Conservation (phyloP, 2,888 invertebrate species). For the Agrenia bidenticulata region DNA sequence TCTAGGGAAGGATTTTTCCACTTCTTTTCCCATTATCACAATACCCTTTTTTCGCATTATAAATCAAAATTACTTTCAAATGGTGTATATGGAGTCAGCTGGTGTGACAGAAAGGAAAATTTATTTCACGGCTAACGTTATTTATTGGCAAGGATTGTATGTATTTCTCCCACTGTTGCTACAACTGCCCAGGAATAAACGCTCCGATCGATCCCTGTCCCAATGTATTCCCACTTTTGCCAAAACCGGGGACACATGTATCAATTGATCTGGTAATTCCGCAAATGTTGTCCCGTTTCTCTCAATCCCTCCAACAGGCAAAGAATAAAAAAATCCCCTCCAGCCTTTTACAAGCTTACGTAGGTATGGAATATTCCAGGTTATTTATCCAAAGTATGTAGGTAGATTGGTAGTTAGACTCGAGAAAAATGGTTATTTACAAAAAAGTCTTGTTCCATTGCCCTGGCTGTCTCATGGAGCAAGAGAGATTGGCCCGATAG, state of each 20-base stretch:
- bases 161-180: constrained; percentile 17
- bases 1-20: not conserved
- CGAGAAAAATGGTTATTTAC: constrained; percentile 7
- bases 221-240: constrained; percentile 11
- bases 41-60: constrained; percentile 26
- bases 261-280: constrained; percentile 8
- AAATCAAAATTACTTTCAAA: constrained; percentile 45
- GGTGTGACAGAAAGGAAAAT: constrained; percentile 44
- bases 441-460: constrained; percentile 15
- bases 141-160: constrained; percentile 42
- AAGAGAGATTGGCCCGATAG: not conserved
- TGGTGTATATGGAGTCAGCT: constrained; percentile 30
- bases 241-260: constrained; percentile 12
- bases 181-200: not conserved
- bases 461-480: not conserved
- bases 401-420: not conserved
- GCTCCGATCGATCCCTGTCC: not conserved
- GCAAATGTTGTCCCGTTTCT: not conserved
- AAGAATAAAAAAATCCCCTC: too few relatives aligned
- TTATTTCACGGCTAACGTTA: constrained; percentile 44
- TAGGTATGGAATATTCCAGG: too few relatives aligned
- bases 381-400: too few relatives aligned
- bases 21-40: constrained; percentile 4
- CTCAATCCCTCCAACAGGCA: too few relatives aligned
- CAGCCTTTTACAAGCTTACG: too few relatives aligned